Evolutionary conservation across 2,113 vertebrate genomes (phyloP), one percentile per base, ranked within the genome.

Genomic region (Meriones unguiculatus): DNA sequence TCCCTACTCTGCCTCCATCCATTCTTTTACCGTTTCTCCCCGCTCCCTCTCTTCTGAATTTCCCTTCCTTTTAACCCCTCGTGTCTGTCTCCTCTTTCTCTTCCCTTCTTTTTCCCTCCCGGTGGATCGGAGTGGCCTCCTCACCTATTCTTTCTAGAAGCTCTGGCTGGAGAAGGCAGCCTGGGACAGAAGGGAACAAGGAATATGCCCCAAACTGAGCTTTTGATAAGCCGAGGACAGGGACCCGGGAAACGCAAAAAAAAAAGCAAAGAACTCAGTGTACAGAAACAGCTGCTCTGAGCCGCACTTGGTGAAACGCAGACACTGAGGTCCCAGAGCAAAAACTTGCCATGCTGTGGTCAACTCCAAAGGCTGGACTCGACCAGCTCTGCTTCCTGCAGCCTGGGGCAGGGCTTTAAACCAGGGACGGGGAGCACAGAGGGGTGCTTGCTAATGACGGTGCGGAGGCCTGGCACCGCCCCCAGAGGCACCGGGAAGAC

Each of bases 121-220:
- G 2, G 20, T 30, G 65, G 54, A 82, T 75, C 50, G 4, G 15
- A 69, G n/a, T 10, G 15, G 35, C 35, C 65, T 84, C 32, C 22
- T 8, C 10, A 28, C 35, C 24, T 9, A 52, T 75, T 28, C 67
- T 50, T 32, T 15, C 64, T 17, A 18, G 18, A 8, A 20, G 41
- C 28, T 38, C 32, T 0, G 9, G 11, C 15, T 17, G 13, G 15
- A n/a, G 50, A 59, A 5, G 22, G 41, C 59, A 18, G 1, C 38
- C 13, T 13, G 62, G 25, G 14, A 12, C n/a, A 5, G 0, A 57
- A 24, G 57, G 62, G 0, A 11, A 8, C 70, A 14, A 0, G 5
- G 38, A 32, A 15, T 67, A 3, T 50, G 20, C 25, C 81, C 57
- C 35, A 38, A 72, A 18, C 50, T 4, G 1, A 28, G 67, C 72